Base-by-base conservation (phyloP, 2,888 invertebrate species). In the Spisula subtruncata region DNA sequence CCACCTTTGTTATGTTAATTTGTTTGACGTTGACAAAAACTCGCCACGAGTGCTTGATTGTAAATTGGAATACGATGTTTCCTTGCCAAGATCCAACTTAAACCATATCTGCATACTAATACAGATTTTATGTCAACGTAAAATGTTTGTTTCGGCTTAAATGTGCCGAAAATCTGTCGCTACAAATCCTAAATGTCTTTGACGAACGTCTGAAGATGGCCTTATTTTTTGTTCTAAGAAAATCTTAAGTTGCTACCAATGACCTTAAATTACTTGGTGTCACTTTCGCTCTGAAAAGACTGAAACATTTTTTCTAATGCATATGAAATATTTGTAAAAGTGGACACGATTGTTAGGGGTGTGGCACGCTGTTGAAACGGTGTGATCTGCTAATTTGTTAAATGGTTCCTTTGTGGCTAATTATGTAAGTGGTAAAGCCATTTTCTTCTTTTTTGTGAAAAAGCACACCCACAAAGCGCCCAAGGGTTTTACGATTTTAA, bases 121-220 rank as follows among this genome's bases (percentile, higher is more conserved):
- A 84, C 83, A 54, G 87, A 81, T 90, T 92, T 92, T 90, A 91
- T 92, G 91, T 90, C 91, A 90, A 79, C 83, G 85, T 20, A 90
- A 66, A 85, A 89, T 92, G 89, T 89, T 87, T 89, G 88, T 82
- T 87, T 88, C 82, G n/a, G 88, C 81, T 81, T 79, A 90, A 87
- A 86, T 92, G 90, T 91, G 89, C 89, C 66, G 82, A 88, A 92
- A 92, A 91, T 92, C 92, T 92, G 92, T 92, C 92, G 90, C 89
- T 86, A 79, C 85, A 88, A 89, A 85, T 87, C 29, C 83, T 86
- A 88, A 92, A 92, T 92, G 92, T 90, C 90, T 90, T 90, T 92
- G 92, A 29, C 84, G 51, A 66, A 71, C 48, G 81, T 85, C 75
- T 18, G 75, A 75, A 75, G 35, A 75, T 75, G 29, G 75, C 32